These are phyloP conservation scores for Holocentrus rufus DNA, from an alignment of 2,797 vertebrate genomes.

Conservation along the genomic window DNA sequence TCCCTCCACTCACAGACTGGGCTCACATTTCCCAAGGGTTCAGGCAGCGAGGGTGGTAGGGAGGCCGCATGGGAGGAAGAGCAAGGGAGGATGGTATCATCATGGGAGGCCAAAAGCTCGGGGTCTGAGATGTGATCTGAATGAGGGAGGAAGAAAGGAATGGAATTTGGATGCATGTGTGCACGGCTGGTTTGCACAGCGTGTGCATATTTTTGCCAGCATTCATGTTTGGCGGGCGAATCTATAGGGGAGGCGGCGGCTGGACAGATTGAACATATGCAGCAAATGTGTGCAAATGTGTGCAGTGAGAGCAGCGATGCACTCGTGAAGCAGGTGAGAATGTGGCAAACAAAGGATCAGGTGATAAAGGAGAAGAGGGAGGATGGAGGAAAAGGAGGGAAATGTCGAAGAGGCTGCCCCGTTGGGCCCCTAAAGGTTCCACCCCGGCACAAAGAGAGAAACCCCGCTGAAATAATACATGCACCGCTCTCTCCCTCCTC, in stretches of 20 bases:
- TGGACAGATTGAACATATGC: background rate
- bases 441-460: constrained; percentile 41
- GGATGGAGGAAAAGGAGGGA: constrained; percentile 6
- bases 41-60: constrained; percentile 41
- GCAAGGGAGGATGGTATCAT: constrained; percentile 27
- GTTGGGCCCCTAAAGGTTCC: constrained; percentile 29
- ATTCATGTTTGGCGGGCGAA: background rate
- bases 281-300: constrained; percentile 19
- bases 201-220: background rate
- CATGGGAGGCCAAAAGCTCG: constrained; percentile 32
- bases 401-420: constrained; percentile 6
- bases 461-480: constrained; percentile 30
- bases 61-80: constrained; percentile 27
- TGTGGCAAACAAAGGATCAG: background rate
- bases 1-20: constrained; percentile 36
- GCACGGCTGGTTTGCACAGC: constrained; percentile 11
- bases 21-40: constrained; percentile 50
- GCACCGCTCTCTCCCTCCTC: constrained; percentile 17
- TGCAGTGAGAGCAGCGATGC: constrained; percentile 19
- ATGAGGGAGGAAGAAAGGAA: background rate
- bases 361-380: background rate
- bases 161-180: background rate
- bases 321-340: constrained; percentile 7
- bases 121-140: background rate
- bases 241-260: background rate